These are phyloP conservation scores for Amblyopsis hoosieri DNA, from an alignment of 2,797 vertebrate species.

Conservation along the genomic window DNA sequence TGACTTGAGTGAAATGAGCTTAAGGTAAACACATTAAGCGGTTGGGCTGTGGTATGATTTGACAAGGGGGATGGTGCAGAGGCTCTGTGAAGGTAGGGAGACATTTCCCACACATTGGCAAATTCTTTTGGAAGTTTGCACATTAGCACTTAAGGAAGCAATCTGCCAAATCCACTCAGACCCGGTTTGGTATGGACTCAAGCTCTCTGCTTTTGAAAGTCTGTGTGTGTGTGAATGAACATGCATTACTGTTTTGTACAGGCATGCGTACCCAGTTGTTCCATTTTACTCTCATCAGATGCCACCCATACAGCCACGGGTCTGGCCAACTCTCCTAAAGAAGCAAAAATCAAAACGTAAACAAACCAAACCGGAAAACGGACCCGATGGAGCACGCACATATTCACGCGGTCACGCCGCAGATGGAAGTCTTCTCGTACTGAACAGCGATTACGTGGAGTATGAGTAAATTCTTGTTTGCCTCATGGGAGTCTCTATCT, in stretches of 20 bases:
- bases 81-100: slow-evolving; percentile 53
- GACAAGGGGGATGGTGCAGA: slow-evolving; percentile 38
- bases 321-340: slow-evolving; percentile 44
- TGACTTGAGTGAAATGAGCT: slow-evolving; percentile 54
- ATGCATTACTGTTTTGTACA: not conserved
- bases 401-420: slow-evolving; percentile 62
- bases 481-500: slow-evolving; percentile 53
- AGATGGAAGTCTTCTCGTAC: slow-evolving; percentile 58
- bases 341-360: slow-evolving; percentile 54
- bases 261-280: slow-evolving; percentile 23
- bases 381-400: slow-evolving; percentile 68
- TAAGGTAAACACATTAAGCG: slow-evolving; percentile 63
- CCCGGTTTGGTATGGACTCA: slow-evolving; percentile 57
- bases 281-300: slow-evolving; percentile 42
- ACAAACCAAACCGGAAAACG: slow-evolving; percentile 17
- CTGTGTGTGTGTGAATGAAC: slow-evolving; percentile 19
- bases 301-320: slow-evolving; percentile 51
- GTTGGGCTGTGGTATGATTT: slow-evolving; percentile 52
- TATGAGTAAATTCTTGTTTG: slow-evolving; percentile 58
- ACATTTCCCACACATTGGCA: slow-evolving; percentile 61
- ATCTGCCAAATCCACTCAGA: slow-evolving; percentile 46
- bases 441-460: slow-evolving; percentile 37
- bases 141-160: slow-evolving; percentile 70
- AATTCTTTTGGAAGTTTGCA: slow-evolving; percentile 63
- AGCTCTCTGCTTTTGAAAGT: slow-evolving; percentile 25